phyloP scores from a whole-genome alignment of 2,797 vertebrate genomes.

The Melanotaenia pygmaea region DNA sequence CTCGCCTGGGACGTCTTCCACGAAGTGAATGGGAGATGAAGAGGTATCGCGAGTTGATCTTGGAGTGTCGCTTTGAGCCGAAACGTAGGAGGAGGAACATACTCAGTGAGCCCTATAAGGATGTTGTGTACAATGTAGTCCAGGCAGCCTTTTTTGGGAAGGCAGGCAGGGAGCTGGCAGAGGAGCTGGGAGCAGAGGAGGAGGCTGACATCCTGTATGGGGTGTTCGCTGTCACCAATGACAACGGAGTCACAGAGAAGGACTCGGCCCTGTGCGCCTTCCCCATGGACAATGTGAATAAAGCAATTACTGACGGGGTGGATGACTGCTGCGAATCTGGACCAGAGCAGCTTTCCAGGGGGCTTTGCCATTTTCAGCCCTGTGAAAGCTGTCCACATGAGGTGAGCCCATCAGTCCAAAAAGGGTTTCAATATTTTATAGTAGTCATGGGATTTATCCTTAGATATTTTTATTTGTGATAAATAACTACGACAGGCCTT shows the following conservation, averaged over 20 bases:
- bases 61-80: conserved; percentile 90
- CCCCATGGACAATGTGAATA: conserved; percentile 85
- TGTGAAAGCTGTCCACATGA: conserved; percentile 90
- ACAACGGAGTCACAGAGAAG: conserved; percentile 65
- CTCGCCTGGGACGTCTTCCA: conserved; percentile 87
- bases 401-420: conserved; percentile 78
- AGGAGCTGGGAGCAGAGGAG: conserved; percentile 82
- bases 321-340: conserved; percentile 85
- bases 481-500: too few species aligned
- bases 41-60: conserved; percentile 89
- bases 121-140: conserved; percentile 88
- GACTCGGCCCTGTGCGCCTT: conserved; percentile 92
- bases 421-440: too few species aligned
- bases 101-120: conserved; percentile 56
- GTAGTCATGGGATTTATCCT: too few species aligned
- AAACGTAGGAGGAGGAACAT: conserved; percentile 83
- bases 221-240: conserved; percentile 84
- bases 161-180: conserved; percentile 85
- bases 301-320: conserved; percentile 86
- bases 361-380: conserved; percentile 90
- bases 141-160: conserved; percentile 88
- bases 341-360: conserved; percentile 82
- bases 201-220: conserved; percentile 89
- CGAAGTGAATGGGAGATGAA: conserved; percentile 85
- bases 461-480: too few species aligned